Base-by-base conservation (phyloP, 2,797 vertebrate genomes). In the Pempheris klunzingeri region DNA sequence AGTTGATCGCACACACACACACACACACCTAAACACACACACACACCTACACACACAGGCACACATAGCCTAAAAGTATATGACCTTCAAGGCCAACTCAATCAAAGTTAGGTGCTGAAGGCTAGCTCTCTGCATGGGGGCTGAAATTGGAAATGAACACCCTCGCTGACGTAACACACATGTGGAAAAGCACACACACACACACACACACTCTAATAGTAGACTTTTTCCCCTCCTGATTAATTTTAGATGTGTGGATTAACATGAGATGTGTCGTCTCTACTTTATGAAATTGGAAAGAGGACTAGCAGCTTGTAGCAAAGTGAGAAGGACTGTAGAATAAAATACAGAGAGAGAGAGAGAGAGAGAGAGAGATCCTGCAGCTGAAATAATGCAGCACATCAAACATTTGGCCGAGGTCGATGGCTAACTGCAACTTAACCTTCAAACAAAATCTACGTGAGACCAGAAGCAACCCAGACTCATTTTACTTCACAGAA, bases 41-140 rank as follows among this genome's bases (percentile, higher is more conserved):
- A 32, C 22, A 50, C 22, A 54, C 41, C 47, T 18, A 54, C 55
- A 28, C 34, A 55, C 68, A 41, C 10, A 47, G 18, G 15, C 36
- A 50, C 47, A 76, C 36, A 36, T 64, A 50, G 22, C 18, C 14
- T 30, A 3, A 34, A 38, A 60, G 46, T 55, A 34, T 54, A 30
- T 47, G 60, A 81, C 67, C 71, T 81, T 64, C 55, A 38, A 39
- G 66, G 75, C 68, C 70, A 71, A 77, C 54, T 78, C 55, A 72
- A 77, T 87, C 77, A 80, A 24, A 80, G 67, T 44, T 50, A 41
- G 17, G 26, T n/a, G 18, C 50, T 36, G n/a, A 24, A 39, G 61
- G 83, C 59, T 14, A 14, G 57, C 60, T 71, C 52, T 63, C 46
- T 63, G 69, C 52, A 44, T 53, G 32, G 34, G n/a, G 41, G 44